Percentiles rank a stretch among this genome's conserved stretches.
phyloP scores from a whole-genome alignment of 1,140 invertebrate species.

The Pissodes strobi region DNA sequence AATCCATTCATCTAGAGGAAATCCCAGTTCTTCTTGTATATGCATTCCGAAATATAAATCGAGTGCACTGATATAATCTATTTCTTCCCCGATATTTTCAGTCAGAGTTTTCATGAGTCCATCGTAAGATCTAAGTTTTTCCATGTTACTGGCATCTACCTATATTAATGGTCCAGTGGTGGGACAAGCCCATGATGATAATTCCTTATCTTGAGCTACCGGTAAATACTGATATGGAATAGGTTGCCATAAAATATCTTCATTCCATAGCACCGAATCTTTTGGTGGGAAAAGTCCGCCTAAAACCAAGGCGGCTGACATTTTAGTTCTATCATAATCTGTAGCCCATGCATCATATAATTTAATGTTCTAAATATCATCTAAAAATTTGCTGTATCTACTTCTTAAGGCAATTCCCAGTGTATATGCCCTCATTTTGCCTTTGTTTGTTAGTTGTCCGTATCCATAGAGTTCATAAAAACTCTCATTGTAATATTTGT shows the following conservation, averaged over 20 bases:
- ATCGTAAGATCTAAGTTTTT: constrained; percentile 14
- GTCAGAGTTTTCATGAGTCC: constrained; percentile 8
- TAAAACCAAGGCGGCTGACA: constrained; percentile 31
- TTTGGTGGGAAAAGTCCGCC: constrained; percentile 37
- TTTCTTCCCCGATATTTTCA: constrained; percentile 11
- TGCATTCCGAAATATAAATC: constrained; percentile 30
- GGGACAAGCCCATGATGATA: constrained; percentile 28
- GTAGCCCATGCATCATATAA: constrained; percentile 55
- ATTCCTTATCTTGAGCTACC: constrained; percentile 61
- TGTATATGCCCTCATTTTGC: constrained; percentile 59
- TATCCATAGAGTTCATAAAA: constrained; percentile 68
- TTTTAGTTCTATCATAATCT: constrained; percentile 38
- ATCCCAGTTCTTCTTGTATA: constrained; percentile 19
- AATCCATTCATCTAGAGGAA: constrained; percentile 25
- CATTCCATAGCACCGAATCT: constrained; percentile 19
- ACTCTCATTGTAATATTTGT: constrained; percentile 61
- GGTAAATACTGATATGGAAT: constrained; percentile 68
- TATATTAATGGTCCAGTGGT: constrained; percentile 19
- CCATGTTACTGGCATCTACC: neutral
- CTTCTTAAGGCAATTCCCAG: constrained; percentile 65
- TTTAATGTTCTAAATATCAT: constrained; percentile 56
- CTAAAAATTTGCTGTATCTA: constrained; percentile 65
- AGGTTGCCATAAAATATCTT: constrained; percentile 72
- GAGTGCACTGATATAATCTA: constrained; percentile 25
- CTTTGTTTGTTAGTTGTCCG: constrained; percentile 69